These are phyloP conservation scores for Bombus confusus DNA, from an alignment of 1,140 invertebrate species.

Conservation along the genomic window DNA sequence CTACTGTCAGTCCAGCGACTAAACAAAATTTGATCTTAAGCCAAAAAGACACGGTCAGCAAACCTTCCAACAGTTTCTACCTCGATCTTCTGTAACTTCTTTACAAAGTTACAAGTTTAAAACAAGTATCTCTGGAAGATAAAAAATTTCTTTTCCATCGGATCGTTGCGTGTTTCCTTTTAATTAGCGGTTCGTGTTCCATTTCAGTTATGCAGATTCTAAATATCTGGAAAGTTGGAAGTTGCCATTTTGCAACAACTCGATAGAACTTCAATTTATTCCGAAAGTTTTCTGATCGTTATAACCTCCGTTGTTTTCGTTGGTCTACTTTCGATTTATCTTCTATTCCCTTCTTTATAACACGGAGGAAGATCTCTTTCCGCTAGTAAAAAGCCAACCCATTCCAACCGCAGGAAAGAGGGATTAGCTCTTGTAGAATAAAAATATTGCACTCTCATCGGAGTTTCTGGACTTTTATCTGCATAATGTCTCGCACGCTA, in stretches of 20 bases:
- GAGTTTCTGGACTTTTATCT: not conserved
- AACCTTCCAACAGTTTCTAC: not conserved
- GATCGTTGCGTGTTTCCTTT: not conserved
- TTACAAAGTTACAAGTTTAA: not conserved
- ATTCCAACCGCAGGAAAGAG: not conserved
- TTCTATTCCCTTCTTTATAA: not conserved
- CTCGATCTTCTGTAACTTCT: not conserved
- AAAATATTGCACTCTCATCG: not conserved
- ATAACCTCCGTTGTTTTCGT: not conserved
- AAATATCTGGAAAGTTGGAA: not conserved
- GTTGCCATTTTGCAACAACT: not conserved
- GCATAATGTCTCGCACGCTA: not conserved
- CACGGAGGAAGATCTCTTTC: not conserved
- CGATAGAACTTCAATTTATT: not conserved
- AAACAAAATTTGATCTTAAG: not conserved
- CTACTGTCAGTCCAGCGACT: not conserved
- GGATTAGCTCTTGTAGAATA: not conserved
- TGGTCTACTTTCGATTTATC: not conserved
- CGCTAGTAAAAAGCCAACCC: too few relatives aligned
- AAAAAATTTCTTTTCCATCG: not conserved
- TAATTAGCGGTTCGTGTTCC: not conserved
- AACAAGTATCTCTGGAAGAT: not conserved
- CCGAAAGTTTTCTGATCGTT: constrained; percentile 5
- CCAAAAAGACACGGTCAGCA: not conserved
- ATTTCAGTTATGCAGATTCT: not conserved